These are phyloP conservation scores for Cephus rjabovi DNA, from an alignment of 2,888 invertebrate genomes.

Conservation along the genomic window DNA sequence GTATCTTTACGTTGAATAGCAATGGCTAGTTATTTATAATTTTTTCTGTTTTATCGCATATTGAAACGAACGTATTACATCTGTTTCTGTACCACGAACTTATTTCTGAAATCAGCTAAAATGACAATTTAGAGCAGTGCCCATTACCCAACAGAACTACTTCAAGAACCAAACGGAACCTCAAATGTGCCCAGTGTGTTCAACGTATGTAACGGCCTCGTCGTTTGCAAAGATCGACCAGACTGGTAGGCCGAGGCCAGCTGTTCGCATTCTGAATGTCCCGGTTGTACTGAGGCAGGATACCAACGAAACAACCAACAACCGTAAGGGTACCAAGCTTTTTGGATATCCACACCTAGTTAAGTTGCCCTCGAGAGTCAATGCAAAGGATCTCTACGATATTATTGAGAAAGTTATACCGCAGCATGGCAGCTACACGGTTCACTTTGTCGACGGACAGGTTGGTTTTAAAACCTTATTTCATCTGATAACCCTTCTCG, in stretches of 20 bases:
- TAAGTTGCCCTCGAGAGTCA: conserved; percentile 69
- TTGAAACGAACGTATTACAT: background rate
- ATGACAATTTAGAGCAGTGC: conserved; percentile 48
- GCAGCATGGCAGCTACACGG: conserved; percentile 65
- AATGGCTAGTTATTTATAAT: background rate
- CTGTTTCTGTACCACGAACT: background rate
- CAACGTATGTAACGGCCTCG: conserved; percentile 45
- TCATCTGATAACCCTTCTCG: background rate
- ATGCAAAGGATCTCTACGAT: conserved; percentile 67
- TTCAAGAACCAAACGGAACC: conserved; percentile 56
- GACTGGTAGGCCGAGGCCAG: conserved; percentile 57
- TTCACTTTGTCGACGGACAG: conserved; percentile 72
- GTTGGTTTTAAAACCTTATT: conserved; percentile 47
- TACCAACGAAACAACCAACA: conserved; percentile 66
- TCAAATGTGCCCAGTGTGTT: conserved; percentile 55
- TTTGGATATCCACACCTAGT: conserved; percentile 72
- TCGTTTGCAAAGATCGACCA: conserved; percentile 61
- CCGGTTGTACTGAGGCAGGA: conserved; percentile 71
- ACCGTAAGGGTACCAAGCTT: conserved; percentile 63
- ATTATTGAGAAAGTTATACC: conserved; percentile 68
- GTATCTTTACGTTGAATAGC: background rate
- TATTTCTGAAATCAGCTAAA: conserved; percentile 51
- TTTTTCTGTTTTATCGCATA: background rate
- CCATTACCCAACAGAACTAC: conserved; percentile 57
- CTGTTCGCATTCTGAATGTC: conserved; percentile 68